A percentile compares a stretch with the other conserved stretches of the same genome.
Evolutionary conservation across 2,113 vertebrate genomes (phyloP).

Genomic region (Cinclus cinclus): DNA sequence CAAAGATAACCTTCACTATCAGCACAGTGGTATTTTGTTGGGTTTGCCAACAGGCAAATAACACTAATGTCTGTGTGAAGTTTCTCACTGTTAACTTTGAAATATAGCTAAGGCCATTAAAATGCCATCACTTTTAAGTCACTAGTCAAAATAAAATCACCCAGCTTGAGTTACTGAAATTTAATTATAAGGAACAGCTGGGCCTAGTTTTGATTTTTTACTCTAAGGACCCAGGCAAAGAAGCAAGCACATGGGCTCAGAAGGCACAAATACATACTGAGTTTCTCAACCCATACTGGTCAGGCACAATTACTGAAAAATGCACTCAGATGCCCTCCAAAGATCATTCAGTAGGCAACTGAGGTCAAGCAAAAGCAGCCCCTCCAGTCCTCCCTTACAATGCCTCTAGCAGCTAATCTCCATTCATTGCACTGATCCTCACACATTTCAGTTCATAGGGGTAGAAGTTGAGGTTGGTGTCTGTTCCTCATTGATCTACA

Average conservation of each 20-base stretch:
- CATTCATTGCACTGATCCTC: neutral
- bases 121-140: conserved; percentile 60
- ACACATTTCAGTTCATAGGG: neutral
- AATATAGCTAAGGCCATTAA: conserved; percentile 48
- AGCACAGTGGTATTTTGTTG: conserved; percentile 23
- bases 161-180: conserved; percentile 40
- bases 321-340: neutral
- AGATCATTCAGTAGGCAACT: neutral
- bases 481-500: neutral
- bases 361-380: neutral
- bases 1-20: conserved; percentile 63
- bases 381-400: neutral
- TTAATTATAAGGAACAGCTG: conserved; percentile 64
- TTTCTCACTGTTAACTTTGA: conserved; percentile 58
- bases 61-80: conserved; percentile 36
- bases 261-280: neutral
- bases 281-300: neutral
- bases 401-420: neutral
- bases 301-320: neutral
- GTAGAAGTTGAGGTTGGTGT: neutral
- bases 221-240: neutral
- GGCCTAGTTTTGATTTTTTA: conserved; percentile 48
- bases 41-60: conserved; percentile 62
- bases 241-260: neutral
- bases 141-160: conserved; percentile 63